Conservation (phyloP, 2,797 vertebrate genomes). For the Galaxias olidus region DNA sequence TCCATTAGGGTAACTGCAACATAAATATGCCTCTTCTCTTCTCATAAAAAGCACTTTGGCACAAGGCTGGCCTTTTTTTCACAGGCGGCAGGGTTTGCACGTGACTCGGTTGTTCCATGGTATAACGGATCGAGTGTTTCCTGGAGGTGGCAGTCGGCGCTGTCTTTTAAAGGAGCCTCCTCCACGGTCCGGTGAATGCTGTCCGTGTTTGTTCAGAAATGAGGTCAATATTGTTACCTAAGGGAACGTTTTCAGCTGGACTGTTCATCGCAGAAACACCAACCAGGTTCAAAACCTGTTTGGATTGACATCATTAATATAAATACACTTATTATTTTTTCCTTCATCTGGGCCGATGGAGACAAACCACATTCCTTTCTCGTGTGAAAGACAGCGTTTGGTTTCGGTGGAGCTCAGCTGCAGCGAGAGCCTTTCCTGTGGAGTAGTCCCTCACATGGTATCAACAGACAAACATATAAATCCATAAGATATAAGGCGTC, state of each 20-base stretch:
- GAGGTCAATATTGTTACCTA: constrained; percentile 7
- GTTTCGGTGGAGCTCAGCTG: too few species aligned
- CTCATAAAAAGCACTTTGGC: constrained; percentile 48
- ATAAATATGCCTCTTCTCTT: constrained; percentile 50
- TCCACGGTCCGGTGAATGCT: constrained; percentile 34
- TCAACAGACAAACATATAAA: too few species aligned
- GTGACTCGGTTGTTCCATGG: constrained; percentile 40
- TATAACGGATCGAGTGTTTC: constrained; percentile 35
- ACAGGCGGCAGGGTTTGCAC: constrained; percentile 34
- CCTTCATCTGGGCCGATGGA: too few species aligned
- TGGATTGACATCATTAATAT: too few species aligned
- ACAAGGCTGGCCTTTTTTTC: constrained; percentile 42
- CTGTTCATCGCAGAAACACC: too few species aligned
- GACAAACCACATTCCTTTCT: too few species aligned
- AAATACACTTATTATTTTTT: too few species aligned
- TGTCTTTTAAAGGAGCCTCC: constrained; percentile 10
- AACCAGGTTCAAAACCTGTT: too few species aligned
- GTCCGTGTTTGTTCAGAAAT: background rate
- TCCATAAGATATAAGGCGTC: background rate
- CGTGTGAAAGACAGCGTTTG: too few species aligned
- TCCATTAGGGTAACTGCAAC: constrained; percentile 54
- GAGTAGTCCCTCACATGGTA: background rate
- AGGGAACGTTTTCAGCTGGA: background rate
- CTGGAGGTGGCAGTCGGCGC: constrained; percentile 35
- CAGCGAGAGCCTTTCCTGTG: too few species aligned